Base-by-base conservation (phyloP, 1,140 invertebrate genomes). In the Drosophila triauraria region DNA sequence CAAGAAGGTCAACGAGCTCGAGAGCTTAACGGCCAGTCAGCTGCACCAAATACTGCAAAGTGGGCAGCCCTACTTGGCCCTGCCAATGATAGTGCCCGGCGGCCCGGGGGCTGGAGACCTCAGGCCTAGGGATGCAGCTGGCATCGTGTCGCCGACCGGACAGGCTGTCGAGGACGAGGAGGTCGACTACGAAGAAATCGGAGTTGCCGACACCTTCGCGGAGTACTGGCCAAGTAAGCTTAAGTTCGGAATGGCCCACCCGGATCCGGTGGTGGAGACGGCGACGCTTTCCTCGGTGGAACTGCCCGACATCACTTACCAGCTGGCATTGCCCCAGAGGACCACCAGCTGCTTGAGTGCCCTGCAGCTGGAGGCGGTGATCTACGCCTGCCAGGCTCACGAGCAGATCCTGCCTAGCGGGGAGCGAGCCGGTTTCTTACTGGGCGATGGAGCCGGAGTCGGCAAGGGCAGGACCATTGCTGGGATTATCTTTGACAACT, bases 381-480 rank as follows among this genome's bases (percentile, higher is more conserved):
- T 96, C 2, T 99, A 99, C 93, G 96, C 99, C 0, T 98, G 97
- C 25, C 99, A 99, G 93, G 97, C 98, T 48, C 99, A 99, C 92
- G 96, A 98, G 82, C 96, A 97, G 81, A 94, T 97, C 67, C 94
- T 99, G 77, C 97, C 97, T 0, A 97, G 98, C 93, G 97, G 97
- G 32, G 95, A 96, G 13, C 93, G 99, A 53, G 98, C 98, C 42
- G 99, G 99, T 32, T 99, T 99, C 94, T 94, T 99, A 2, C 97
- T 99, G 64, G 98, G 96, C 95, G 99, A 99, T 94, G 99, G 99
- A 71, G 99, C 99, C 74, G 99, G 99, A 91, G 99, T 99, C 25
- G 99, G 99, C 27, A 99, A 99, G 94, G 99, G 99, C 32, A 95
- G 99, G 68, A 99, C 99, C 4, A 98, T 99, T 78, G 99, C 98